These are phyloP conservation scores for Steinernema hermaphroditum DNA, from an alignment of 2,888 invertebrate genomes.

Conservation along the genomic window DNA sequence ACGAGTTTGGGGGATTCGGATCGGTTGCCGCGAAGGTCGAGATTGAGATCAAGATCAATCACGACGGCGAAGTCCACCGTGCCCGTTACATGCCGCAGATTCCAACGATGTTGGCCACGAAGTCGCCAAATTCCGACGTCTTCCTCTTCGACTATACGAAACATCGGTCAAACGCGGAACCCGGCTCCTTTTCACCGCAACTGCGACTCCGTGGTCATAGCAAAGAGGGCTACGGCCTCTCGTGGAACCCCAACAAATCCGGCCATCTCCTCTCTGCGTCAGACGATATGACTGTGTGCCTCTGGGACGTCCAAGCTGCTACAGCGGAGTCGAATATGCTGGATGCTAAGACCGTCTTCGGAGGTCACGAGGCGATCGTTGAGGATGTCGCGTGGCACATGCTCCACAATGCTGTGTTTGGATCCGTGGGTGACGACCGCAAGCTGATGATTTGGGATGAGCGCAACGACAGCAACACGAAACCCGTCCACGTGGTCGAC, in stretches of 20 bases:
- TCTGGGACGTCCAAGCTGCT: slow-evolving; percentile 98
- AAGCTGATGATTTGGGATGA: slow-evolving; percentile 98
- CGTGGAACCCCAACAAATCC: slow-evolving; percentile 97
- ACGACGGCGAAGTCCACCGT: slow-evolving; percentile 97
- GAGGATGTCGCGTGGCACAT: slow-evolving; percentile 98
- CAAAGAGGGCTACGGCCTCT: slow-evolving; percentile 88
- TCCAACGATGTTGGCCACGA: slow-evolving; percentile 98
- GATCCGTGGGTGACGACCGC: slow-evolving; percentile 98
- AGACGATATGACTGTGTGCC: slow-evolving; percentile 88
- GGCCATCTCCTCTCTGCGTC: slow-evolving; percentile 92
- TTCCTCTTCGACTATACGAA: slow-evolving; percentile 99
- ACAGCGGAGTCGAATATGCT: slow-evolving; percentile 91
- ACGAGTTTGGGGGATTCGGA: slow-evolving; percentile 99
- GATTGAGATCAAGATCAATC: slow-evolving; percentile 99
- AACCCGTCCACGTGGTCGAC: slow-evolving; percentile 96
- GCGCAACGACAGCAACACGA: slow-evolving; percentile 89
- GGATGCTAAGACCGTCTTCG: slow-evolving; percentile 96
- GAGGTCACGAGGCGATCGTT: slow-evolving; percentile 88
- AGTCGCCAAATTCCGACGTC: slow-evolving; percentile 97
- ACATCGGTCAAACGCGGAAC: slow-evolving; percentile 88
- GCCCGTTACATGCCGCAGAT: slow-evolving; percentile 99
- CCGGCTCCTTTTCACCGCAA: slow-evolving; percentile 97
- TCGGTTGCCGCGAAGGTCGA: slow-evolving; percentile 98
- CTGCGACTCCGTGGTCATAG: slow-evolving; percentile 89
- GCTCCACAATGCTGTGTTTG: slow-evolving; percentile 93